Evolutionary conservation across 2,888 invertebrate genomes (phyloP).

Genomic region (Dryobota labecula): DNA sequence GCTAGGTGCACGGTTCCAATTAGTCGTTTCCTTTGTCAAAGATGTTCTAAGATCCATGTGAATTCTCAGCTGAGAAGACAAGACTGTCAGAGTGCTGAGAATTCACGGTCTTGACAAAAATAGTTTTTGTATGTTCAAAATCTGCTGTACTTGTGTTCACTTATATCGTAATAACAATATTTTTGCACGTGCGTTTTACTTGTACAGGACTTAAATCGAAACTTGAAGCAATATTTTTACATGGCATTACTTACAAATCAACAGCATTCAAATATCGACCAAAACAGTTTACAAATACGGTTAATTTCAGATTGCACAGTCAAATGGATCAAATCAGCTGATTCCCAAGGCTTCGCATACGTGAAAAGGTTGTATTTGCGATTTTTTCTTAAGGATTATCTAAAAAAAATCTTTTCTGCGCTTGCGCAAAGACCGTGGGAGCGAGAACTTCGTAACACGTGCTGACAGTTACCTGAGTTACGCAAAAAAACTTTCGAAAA

Average conservation of each 20-base stretch:
- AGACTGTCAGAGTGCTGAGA: neutral
- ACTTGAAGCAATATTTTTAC: conserved; percentile 53
- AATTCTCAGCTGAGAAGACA: conserved; percentile 1
- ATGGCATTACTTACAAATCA: conserved; percentile 13
- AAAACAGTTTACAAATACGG: neutral
- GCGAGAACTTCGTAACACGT: conserved; percentile 77
- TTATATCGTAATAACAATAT: conserved; percentile 16
- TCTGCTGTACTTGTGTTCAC: conserved; percentile 25
- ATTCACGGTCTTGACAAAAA: neutral
- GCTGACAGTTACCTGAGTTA: conserved; percentile 77
- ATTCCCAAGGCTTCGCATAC: conserved; percentile 82
- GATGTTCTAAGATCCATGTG: neutral
- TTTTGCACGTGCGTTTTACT: conserved; percentile 61
- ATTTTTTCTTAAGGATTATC: conserved; percentile 76
- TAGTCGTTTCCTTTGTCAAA: too few species aligned
- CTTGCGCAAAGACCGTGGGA: conserved; percentile 86
- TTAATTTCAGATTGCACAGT: conserved; percentile 3
- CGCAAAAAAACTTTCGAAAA: conserved; percentile 72
- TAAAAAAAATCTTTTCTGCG: conserved; percentile 74
- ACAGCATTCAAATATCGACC: conserved; percentile 16
- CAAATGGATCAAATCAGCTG: conserved; percentile 77
- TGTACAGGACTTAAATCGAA: conserved; percentile 33
- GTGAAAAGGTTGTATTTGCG: conserved; percentile 80
- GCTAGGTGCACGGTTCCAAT: too few species aligned
- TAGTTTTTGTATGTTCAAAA: neutral